Evolutionary conservation across 2,888 invertebrate genomes (phyloP).

Genomic region (Tinea pellionella): DNA sequence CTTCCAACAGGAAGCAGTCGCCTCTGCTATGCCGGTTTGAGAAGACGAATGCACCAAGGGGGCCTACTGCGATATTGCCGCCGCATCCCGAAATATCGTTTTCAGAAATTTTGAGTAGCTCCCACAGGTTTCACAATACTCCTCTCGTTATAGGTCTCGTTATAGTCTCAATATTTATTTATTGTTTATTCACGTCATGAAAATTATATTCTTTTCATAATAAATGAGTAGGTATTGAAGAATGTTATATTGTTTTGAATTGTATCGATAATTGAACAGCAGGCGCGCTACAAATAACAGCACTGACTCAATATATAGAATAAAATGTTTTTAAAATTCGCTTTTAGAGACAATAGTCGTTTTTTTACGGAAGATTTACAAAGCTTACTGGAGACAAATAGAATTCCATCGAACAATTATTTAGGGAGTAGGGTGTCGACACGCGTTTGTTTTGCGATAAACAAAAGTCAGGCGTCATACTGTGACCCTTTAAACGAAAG

Average conservation of each 20-base stretch:
- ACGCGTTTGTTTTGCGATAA: constrained; percentile 58
- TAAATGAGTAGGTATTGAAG: not conserved
- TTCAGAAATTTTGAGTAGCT: too few species aligned
- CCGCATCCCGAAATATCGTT: too few species aligned
- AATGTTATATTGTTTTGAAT: not conserved
- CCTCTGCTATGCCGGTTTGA: too few species aligned
- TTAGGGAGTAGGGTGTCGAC: constrained; percentile 48
- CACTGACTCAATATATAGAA: not conserved
- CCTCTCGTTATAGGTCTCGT: too few species aligned
- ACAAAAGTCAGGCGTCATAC: constrained; percentile 58
- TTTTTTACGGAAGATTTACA: not conserved
- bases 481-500: constrained; percentile 50
- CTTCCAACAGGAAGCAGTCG: too few species aligned
- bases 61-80: too few species aligned
- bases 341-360: not conserved
- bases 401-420: not conserved
- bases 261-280: not conserved
- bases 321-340: not conserved
- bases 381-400: not conserved
- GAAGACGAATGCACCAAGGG: too few species aligned
- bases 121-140: too few species aligned
- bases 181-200: too few species aligned
- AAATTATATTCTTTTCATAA: not conserved
- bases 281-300: not conserved
- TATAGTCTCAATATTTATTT: too few species aligned